Base-by-base conservation (phyloP, 2,888 invertebrate species). In the Macrosiphum euphorbiae region DNA sequence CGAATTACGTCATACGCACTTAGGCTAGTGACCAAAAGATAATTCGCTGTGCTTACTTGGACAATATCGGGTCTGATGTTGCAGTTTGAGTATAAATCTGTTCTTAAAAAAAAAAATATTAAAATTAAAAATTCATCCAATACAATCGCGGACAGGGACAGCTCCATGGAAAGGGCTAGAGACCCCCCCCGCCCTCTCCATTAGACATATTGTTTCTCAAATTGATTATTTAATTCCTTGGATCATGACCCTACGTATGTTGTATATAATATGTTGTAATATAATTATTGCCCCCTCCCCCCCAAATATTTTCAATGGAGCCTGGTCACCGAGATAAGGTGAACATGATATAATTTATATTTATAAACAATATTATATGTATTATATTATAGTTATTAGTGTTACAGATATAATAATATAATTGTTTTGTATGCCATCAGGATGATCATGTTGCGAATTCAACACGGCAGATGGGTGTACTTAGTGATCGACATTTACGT, bases 391-490 rank as follows among this genome's bases (percentile, higher is more conserved):
- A 52, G 47, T 52, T 52, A 52, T 52, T 28, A 61, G 11, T 10
- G 28, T 10, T 28, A 28, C 28, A 61, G 28, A 11, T 10, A 28
- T 28, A 28, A 61, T 61, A 61, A 28, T 61, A 44, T 50, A 86
- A 55, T 35, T 50, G n/a, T 50, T 41, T 28, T 28, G 61, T 24
- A 35, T 50, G 3, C 35, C 35, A 88, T 52, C 47, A 94, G 94
- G 35, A 85, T 94, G 41, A 86, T 86, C 50, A 52, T 10, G 3
- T n/a, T 90, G n/a, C 90, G 90, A 61, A 28, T 90, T 90, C 47
- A 86, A 44, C 35, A 90, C 13, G 94, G 94, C 16, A 90, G 90
- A 90, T 94, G 94, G 94, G 94, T 90, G 1, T 94, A 94, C 11
- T 50, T 86, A 24, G 10, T 94, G 24, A 90, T 94, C 13, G 94